Evolutionary conservation across 1,140 invertebrate genomes (phyloP).

Genomic region (Epicauta chinensis): DNA sequence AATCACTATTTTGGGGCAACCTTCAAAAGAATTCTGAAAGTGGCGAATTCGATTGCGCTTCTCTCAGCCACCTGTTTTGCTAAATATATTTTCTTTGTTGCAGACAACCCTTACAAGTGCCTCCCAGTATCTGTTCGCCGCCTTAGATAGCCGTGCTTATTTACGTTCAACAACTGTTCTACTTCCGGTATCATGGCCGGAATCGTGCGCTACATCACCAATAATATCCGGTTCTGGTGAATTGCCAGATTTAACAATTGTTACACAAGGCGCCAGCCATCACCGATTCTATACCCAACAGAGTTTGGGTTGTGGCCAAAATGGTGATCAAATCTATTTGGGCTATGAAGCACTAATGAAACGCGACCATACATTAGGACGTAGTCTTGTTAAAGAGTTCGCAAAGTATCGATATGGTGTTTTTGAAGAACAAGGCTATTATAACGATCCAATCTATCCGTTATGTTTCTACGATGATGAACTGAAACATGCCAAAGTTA

Average conservation of each 20-base stretch:
- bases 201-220: slow-evolving; percentile 41
- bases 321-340: slow-evolving; percentile 54
- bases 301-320: slow-evolving; percentile 50
- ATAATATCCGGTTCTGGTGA: slow-evolving; percentile 44
- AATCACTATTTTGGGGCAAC: too few relatives aligned
- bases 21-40: too few relatives aligned
- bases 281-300: slow-evolving; percentile 54
- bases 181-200: slow-evolving; percentile 50
- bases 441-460: slow-evolving; percentile 54
- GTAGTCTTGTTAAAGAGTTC: slow-evolving; percentile 55
- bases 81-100: slow-evolving; percentile 33
- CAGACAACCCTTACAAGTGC: slow-evolving; percentile 47
- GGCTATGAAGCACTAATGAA: slow-evolving; percentile 40
- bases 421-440: slow-evolving; percentile 60
- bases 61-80: too few relatives aligned
- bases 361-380: slow-evolving; percentile 40
- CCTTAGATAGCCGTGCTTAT: slow-evolving; percentile 49
- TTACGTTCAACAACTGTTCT: slow-evolving; percentile 49
- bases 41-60: too few relatives aligned
- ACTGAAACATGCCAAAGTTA: slow-evolving; percentile 40
- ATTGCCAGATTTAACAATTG: slow-evolving; percentile 48
- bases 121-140: slow-evolving; percentile 47
- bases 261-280: slow-evolving; percentile 46
- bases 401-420: slow-evolving; percentile 63
- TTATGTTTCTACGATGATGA: slow-evolving; percentile 45